Evolutionary conservation across 2,797 vertebrate species (phyloP).

Genomic region (Pempheris klunzingeri): DNA sequence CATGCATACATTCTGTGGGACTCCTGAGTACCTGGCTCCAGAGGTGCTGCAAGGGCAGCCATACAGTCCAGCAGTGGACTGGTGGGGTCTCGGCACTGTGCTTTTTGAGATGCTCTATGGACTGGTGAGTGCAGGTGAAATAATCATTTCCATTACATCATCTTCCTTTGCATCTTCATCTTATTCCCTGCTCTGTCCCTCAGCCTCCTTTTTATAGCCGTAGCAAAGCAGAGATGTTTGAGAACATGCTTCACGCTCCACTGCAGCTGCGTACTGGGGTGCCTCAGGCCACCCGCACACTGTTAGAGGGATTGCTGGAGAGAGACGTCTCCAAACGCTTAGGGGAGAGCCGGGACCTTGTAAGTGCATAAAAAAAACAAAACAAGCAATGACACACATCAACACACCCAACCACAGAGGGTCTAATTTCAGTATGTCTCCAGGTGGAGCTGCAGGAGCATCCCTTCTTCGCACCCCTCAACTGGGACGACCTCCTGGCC

Average conservation of each 20-base stretch:
- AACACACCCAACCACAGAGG: conserved; percentile 4
- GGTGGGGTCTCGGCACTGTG: conserved; percentile 87
- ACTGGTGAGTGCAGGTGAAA: conserved; percentile 73
- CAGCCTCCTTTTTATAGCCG: conserved; percentile 87
- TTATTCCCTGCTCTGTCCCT: conserved; percentile 11
- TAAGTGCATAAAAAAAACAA: conserved; percentile 60
- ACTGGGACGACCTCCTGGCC: conserved; percentile 84
- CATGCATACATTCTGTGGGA: conserved; percentile 96
- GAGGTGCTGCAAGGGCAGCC: conserved; percentile 84
- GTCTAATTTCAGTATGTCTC: conserved; percentile 34
- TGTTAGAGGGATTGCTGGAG: conserved; percentile 82
- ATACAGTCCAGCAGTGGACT: conserved; percentile 86
- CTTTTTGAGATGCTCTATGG: conserved; percentile 88
- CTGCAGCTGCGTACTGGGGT: conserved; percentile 73
- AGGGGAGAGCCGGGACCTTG: conserved; percentile 80
- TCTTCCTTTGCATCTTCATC: conserved; percentile 9
- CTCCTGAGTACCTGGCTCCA: conserved; percentile 90
- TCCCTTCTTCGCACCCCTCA: conserved; percentile 81
- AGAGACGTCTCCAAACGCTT: conserved; percentile 80
- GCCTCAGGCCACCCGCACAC: conserved; percentile 74
- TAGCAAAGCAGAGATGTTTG: conserved; percentile 83
- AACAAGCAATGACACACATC: background rate
- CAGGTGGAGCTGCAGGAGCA: conserved; percentile 85
- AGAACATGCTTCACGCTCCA: conserved; percentile 85
- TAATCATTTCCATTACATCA: background rate